Evolutionary conservation across 1,140 invertebrate species (phyloP), one percentile per base, ranked within the genome.

Genomic region (Sogatella furcifera): DNA sequence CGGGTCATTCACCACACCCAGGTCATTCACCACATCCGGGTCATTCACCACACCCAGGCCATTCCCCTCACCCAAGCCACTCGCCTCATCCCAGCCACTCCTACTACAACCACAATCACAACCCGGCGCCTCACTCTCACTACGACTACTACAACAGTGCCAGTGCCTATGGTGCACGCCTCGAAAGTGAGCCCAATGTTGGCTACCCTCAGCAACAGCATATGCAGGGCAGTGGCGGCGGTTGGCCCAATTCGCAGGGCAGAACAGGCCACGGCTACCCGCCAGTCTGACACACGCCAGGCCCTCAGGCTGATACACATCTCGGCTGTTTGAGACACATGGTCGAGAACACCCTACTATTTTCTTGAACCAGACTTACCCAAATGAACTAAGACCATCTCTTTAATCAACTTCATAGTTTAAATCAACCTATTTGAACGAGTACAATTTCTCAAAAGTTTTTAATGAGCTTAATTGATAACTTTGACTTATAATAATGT

Each of bases 231-330:
- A 22, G 24, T 21, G 62, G 52, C 59, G 28, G 28, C 52, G 52
- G 60, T 57, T 55, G 59, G 64, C 34, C 60, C 62, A 15, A 44
- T 43, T 15, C 44, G 61, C n/a, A n/a, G n/a, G n/a, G n/a, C n/a
- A n/a, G n/a, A n/a, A n/a, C n/a, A n/a, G n/a, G n/a, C 24, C 56
- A 63, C 28, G 60, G 59, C 38, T 60, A 52, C 17, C 46, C 60
- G 24, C 62, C 60, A 21, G 65, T 66, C 55, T 66, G 65, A 66
- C n/a, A n/a, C n/a, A n/a, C n/a, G n/a, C n/a, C n/a, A n/a, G n/a
- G n/a, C n/a, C 65, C 65, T 38, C 34, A 38, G 56, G 55, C 65
- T 55, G 59, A 66, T 52, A 64, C 65, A 46, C 65, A 66, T 54
- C 56, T 66, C 43, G 62, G 62, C 19, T 64, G 60, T 52, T 54